Percentiles rank a stretch among this genome's conserved stretches.
Conservation (phyloP, 2,888 invertebrate species). For the Salticus scenicus region DNA sequence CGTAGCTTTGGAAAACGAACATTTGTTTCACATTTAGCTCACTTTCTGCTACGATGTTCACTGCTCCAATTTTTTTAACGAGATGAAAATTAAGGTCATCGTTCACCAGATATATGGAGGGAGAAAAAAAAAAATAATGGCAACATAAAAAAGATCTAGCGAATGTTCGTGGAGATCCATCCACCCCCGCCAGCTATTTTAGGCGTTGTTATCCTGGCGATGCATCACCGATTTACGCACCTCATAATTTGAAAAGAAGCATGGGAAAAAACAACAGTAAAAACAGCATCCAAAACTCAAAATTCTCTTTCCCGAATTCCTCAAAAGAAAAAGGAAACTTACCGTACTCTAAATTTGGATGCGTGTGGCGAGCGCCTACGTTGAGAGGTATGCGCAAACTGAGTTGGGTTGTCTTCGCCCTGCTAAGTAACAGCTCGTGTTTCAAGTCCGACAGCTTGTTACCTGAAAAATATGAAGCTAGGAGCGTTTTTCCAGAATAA, state of each 20-base stretch:
- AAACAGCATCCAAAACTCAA: slow-evolving; percentile 1
- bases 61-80: background rate
- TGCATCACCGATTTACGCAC: slow-evolving; percentile 31
- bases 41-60: background rate
- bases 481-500: too few relatives aligned
- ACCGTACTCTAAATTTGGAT: slow-evolving; percentile 51
- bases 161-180: background rate
- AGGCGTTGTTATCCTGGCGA: slow-evolving; percentile 23
- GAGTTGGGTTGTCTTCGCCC: slow-evolving; percentile 24
- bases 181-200: slow-evolving; percentile 32
- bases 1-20: too few relatives aligned
- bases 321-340: background rate
- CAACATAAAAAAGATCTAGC: background rate
- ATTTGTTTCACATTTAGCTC: too few relatives aligned
- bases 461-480: background rate
- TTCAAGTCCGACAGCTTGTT: slow-evolving; percentile 5
- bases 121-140: background rate
- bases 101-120: background rate
- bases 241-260: background rate
- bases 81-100: slow-evolving; percentile 4
- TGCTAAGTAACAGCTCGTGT: slow-evolving; percentile 16
- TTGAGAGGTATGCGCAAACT: slow-evolving; percentile 19
- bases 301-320: slow-evolving; percentile 38
- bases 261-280: slow-evolving; percentile 7
- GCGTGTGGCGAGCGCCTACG: slow-evolving; percentile 26